Base-by-base conservation (phyloP, 30 jellyfish, hydroid and myxozoan genomes). In the Turritopsis rubra region DNA sequence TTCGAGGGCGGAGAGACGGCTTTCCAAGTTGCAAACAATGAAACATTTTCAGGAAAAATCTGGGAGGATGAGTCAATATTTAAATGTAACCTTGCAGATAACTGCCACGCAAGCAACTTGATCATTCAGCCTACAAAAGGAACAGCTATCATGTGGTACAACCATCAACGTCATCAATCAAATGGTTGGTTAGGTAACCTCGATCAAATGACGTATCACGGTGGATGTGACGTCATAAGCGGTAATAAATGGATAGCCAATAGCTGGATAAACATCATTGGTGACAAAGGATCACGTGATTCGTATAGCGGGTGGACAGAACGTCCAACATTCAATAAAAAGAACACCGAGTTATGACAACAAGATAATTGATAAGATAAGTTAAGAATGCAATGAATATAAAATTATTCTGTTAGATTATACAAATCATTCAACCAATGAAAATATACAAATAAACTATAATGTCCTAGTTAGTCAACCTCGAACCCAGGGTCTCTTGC, bases 1-100 rank as follows among this genome's bases (percentile, higher is more conserved):
- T 81, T 52, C 71, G 83, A 73, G 22, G 98, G 98, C 8, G 98
- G 98, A 16, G 96, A 92, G 74, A 92, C 98, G 18, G 98, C 96
- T 7, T 92, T 92, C 82, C 98, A 95, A 18, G 13, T 92, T 18
- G 98, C 98, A 29, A 95, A 85, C 70, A 82, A 88, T 60, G 80
- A 53, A 25, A 92, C 95, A 20, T 28, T 91, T 26, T 29, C 29
- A 30, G 17, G 21, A 8, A 86, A 91, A 90, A 96, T 65, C 73
- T 91, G 97, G 97, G 94, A 83, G 20, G 65, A 21, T 17, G 97
- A 86, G 29, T 89, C 96, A 29, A 79, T 65, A 19, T 87, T 71
- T 25, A 86, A 77, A 73, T 91, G 97, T 88, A 91, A 91, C 75
- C 79, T 84, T 7, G 96, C 81, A 1, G 85, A 78, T 31, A 78